These are phyloP conservation scores for Notiomystis cincta DNA, from an alignment of 2,113 vertebrate species.

Conservation along the genomic window DNA sequence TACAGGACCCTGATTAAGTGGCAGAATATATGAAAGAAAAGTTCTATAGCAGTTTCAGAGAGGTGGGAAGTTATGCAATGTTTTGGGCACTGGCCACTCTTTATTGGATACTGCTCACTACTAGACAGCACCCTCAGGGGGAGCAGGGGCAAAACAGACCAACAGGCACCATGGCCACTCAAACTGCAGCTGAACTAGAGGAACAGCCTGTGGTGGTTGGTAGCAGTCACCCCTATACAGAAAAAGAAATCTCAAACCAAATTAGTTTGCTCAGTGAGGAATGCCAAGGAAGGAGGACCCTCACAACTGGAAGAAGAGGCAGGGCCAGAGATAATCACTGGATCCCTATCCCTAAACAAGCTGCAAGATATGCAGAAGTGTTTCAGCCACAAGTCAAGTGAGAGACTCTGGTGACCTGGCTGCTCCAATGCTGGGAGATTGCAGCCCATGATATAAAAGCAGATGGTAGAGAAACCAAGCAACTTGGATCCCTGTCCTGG, in stretches of 20 bases:
- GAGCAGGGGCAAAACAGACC: neutral
- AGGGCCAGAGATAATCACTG: no score
- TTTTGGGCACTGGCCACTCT: neutral
- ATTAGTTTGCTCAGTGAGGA: neutral
- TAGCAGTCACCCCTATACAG: neutral
- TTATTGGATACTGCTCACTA: neutral
- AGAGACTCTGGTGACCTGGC: neutral
- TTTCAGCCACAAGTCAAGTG: neutral
- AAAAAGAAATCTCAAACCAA: neutral
- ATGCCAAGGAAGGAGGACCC: accelerated
- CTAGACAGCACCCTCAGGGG: neutral
- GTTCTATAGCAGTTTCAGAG: neutral
- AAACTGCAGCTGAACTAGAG: neutral
- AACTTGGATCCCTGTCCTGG: neutral
- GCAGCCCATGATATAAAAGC: neutral
- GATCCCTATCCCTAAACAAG: neutral
- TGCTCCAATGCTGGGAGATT: neutral
- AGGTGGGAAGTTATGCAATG: accelerated
- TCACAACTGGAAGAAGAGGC: neutral
- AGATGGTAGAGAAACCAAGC: neutral
- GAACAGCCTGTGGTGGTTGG: neutral
- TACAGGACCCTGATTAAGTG: neutral
- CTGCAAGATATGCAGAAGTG: neutral
- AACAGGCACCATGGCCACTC: neutral
- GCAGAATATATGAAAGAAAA: neutral